Percentiles rank a stretch among this genome's conserved stretches.
These are phyloP conservation scores for Scaptodrosophila lebanonensis DNA, from an alignment of 1,140 invertebrate genomes.

Conservation along the genomic window DNA sequence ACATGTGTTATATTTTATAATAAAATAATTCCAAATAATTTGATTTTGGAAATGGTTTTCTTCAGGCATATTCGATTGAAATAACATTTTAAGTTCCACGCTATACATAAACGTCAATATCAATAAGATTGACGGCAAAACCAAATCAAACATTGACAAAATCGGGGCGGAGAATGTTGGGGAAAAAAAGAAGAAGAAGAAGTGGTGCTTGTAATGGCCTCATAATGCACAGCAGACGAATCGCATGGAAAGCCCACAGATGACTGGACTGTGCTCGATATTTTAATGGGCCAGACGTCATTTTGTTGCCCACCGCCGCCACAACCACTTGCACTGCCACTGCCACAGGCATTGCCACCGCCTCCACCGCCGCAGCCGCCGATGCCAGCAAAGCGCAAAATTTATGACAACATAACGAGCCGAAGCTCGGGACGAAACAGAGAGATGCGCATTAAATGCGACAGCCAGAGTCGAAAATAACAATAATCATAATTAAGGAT, in stretches of 20 bases:
- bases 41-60: too few species aligned
- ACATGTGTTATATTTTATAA: too few species aligned
- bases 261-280: conserved; percentile 45
- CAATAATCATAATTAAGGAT: conserved; percentile 75
- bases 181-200: conserved; percentile 32
- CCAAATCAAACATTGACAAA: conserved; percentile 25
- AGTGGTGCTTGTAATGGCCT: conserved; percentile 43
- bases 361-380: conserved; percentile 49
- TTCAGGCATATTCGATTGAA: too few species aligned
- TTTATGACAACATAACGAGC: conserved; percentile 73
- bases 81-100: too few species aligned
- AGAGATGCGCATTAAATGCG: conserved; percentile 58
- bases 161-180: background rate
- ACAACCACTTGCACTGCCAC: conserved; percentile 55
- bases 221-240: conserved; percentile 45
- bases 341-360: conserved; percentile 48
- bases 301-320: conserved; percentile 53
- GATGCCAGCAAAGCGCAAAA: conserved; percentile 64
- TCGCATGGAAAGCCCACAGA: conserved; percentile 7
- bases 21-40: too few species aligned
- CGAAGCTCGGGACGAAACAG: background rate
- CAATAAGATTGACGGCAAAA: conserved; percentile 30
- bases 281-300: conserved; percentile 72
- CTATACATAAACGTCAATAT: too few species aligned
- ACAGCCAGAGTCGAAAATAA: conserved; percentile 69